phyloP scores from a whole-genome alignment of 2,888 invertebrate species.

The Phortica okadai region DNA sequence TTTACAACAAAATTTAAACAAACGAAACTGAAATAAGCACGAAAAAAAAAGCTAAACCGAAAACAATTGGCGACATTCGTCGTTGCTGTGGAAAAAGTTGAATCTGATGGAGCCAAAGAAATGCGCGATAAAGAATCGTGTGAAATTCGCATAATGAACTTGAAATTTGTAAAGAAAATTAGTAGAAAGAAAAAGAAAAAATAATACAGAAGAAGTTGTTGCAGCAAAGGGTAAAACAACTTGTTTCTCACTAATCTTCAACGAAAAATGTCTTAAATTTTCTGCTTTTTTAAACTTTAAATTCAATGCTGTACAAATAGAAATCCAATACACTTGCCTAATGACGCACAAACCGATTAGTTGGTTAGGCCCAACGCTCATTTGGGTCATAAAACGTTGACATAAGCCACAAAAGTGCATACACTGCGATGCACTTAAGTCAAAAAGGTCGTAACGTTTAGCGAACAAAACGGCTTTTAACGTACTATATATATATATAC shows the following conservation, averaged over 20 bases:
- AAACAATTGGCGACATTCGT: conserved; percentile 18
- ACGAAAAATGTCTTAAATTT: too few relatives aligned
- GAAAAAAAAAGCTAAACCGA: not conserved
- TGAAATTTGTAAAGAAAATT: conserved; percentile 56
- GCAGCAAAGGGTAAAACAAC: too few relatives aligned
- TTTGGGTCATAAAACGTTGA: conserved; percentile 14
- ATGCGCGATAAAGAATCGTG: conserved; percentile 52
- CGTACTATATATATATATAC: too few relatives aligned
- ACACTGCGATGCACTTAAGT: not conserved
- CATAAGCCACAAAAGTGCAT: conserved; percentile 18
- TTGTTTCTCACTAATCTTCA: too few relatives aligned
- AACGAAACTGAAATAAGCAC: not conserved
- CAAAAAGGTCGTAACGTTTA: conserved; percentile 18
- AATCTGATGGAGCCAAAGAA: not conserved
- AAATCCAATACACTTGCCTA: too few relatives aligned
- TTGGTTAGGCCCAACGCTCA: not conserved
- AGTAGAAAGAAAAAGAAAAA: conserved; percentile 32
- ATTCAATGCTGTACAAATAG: too few relatives aligned
- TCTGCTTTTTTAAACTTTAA: too few relatives aligned
- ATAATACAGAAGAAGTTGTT: not conserved
- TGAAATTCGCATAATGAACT: conserved; percentile 63
- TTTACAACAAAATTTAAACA: conserved; percentile 13
- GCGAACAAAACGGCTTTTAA: not conserved
- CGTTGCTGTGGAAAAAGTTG: not conserved
- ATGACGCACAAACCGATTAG: too few relatives aligned